Base-by-base conservation (phyloP, 2,797 vertebrate genomes). In the Hybognathus amarus region DNA sequence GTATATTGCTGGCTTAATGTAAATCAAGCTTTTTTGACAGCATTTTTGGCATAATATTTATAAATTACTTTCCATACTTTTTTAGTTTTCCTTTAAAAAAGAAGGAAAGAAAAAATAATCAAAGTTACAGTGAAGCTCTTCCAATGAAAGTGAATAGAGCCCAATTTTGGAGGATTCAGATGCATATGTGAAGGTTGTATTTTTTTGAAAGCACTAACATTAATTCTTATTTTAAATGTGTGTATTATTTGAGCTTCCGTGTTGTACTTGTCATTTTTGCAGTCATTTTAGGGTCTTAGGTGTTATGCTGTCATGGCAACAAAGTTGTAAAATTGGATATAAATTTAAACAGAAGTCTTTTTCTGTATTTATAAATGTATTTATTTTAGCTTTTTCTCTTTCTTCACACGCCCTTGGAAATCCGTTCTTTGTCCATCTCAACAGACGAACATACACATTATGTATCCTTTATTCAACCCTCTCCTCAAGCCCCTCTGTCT, bases 331-430 rank as follows among this genome's bases (percentile, higher is more conserved):
- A 27, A 24, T 61, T 61, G 11, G n/a, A 27, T 30, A 63, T 15
- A 61, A 36, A 54, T 74, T 74, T 54, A 54, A 50, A 54, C 47
- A 73, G 18, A 73, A 45, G 42, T 42, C 11, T 42, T 42, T 42
- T 42, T 42, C 2, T 42, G 3, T 50, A 36, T 36, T 33, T 52
- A 22, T 80, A 91, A 83, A 74, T 70, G 33, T 73, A 52, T 87
- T 85, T 80, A 80, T 77, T 82, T 68, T 63, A 59, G 4, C 30
- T 24, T 27, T 30, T 61, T 4, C 27, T 11, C 47, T 69, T 38
- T 22, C 11, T 22, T 18, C 11, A 18, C 36, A 36, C 20, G 0
- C 68, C 9, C 30, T 50, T 50, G 1, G 78, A 81, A 42, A 15
- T 22, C 9, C 7, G 6, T 79, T 67, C 20, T n/a, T 63, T 81